phyloP scores from a whole-genome alignment of 2,888 invertebrate genomes.

The Catocala fraxini region DNA sequence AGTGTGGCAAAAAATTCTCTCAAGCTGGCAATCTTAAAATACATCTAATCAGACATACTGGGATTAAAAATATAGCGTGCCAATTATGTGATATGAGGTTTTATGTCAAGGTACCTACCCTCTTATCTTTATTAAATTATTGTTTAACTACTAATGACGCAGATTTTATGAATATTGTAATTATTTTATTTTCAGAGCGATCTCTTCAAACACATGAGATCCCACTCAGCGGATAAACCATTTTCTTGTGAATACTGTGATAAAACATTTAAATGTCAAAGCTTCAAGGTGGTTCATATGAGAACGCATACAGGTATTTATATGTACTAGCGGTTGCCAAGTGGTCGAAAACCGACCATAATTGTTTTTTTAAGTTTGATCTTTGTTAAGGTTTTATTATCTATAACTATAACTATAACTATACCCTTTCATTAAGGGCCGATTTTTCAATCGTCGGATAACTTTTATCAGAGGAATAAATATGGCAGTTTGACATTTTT shows the following conservation, averaged over 20 bases:
- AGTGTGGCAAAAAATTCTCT: slow-evolving; percentile 92
- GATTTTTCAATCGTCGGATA: too few species aligned
- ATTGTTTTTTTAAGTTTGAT: background rate
- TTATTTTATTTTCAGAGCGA: slow-evolving; percentile 70
- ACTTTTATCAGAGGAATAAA: too few species aligned
- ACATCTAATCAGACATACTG: slow-evolving; percentile 81
- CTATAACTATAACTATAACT: too few species aligned
- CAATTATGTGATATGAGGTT: slow-evolving; percentile 81
- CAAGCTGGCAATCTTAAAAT: slow-evolving; percentile 81
- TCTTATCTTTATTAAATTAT: background rate
- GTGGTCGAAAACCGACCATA: background rate
- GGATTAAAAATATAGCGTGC: slow-evolving; percentile 82
- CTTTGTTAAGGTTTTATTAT: background rate
- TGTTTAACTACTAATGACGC: too few species aligned
- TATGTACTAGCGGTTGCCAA: too few species aligned
- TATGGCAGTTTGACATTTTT: too few species aligned
- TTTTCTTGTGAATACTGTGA: slow-evolving; percentile 94
- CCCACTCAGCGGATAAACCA: slow-evolving; percentile 95
- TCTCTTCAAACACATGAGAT: slow-evolving; percentile 81
- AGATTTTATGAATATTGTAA: background rate
- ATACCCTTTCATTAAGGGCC: too few species aligned
- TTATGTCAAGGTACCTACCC: slow-evolving; percentile 72
- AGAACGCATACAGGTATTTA: slow-evolving; percentile 92
- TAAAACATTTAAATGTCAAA: slow-evolving; percentile 95
- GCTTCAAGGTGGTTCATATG: slow-evolving; percentile 94